These are phyloP conservation scores for Achlya flavicornis DNA, from an alignment of 2,888 invertebrate species.

Conservation along the genomic window DNA sequence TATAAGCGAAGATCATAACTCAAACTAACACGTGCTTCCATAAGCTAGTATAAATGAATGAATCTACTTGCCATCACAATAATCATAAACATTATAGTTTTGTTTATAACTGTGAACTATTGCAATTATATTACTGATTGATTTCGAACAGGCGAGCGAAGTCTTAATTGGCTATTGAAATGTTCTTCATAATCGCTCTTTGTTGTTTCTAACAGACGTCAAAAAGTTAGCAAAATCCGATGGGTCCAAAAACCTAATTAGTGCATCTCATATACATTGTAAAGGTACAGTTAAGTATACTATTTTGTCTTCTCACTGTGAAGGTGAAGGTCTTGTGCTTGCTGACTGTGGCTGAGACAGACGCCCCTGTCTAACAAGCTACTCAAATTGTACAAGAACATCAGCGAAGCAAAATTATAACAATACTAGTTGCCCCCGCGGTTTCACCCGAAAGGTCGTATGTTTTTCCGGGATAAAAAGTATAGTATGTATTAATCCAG, in stretches of 20 bases:
- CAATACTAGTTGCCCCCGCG: no score
- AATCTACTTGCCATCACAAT: background rate
- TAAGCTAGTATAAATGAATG: background rate
- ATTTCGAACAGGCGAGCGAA: background rate
- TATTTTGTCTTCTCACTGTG: no score
- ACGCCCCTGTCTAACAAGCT: no score
- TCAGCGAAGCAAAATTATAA: no score
- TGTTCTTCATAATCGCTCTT: slow-evolving; percentile 1
- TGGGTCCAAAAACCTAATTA: slow-evolving; percentile 45
- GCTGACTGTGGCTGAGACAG: no score
- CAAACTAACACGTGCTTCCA: background rate
- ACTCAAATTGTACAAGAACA: no score
- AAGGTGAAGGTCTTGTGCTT: no score
- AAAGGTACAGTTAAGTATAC: slow-evolving; percentile 8
- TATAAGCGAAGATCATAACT: background rate
- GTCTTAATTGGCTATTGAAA: slow-evolving; percentile 4
- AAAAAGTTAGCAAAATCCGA: slow-evolving; percentile 10
- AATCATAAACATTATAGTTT: background rate
- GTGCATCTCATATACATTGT: slow-evolving; percentile 25
- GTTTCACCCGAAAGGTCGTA: no score
- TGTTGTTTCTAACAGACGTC: slow-evolving; percentile 13
- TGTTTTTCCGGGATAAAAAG: no score
- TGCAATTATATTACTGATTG: background rate
- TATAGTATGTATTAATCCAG: no score
- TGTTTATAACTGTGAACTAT: background rate